These are phyloP conservation scores for Ypsolopha scabrella DNA, from an alignment of 2,888 invertebrate species.

Conservation along the genomic window DNA sequence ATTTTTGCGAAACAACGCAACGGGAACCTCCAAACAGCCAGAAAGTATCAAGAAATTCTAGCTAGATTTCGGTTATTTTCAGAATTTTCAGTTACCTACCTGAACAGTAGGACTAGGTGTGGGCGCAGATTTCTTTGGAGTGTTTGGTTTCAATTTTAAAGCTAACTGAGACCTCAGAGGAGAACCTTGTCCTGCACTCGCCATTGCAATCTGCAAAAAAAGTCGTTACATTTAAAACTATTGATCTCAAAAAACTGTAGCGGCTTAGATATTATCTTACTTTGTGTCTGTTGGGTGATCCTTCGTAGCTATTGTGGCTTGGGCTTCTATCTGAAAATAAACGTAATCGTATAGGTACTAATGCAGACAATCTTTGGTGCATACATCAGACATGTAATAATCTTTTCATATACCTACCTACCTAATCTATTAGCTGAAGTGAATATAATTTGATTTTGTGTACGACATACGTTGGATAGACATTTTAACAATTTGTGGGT, in stretches of 20 bases:
- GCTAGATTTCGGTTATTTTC: no score
- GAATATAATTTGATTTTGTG: no score
- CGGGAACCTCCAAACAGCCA: not conserved
- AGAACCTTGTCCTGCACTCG: slow-evolving; percentile 78
- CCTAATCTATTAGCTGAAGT: no score
- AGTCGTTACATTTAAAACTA: not conserved
- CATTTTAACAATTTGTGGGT: no score
- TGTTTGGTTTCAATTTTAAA: slow-evolving; percentile 74
- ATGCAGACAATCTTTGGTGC: not conserved
- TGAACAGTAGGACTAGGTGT: slow-evolving; percentile 61
- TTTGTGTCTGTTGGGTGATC: slow-evolving; percentile 59
- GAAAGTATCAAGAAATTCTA: no score
- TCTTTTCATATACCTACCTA: no score
- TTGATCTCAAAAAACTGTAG: not conserved
- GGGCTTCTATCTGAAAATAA: slow-evolving; percentile 42
- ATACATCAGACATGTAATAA: no score
- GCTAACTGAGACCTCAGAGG: slow-evolving; percentile 79
- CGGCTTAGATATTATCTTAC: slow-evolving; percentile 18
- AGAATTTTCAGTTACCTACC: slow-evolving; percentile 23
- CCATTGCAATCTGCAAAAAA: slow-evolving; percentile 45
- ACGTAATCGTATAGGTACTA: not conserved
- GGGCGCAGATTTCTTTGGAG: slow-evolving; percentile 58
- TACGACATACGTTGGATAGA: no score
- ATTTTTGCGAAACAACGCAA: no score
- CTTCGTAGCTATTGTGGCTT: slow-evolving; percentile 55